Evolutionary conservation across 1,140 invertebrate genomes (phyloP).

Genomic region (Oedothorax gibbosus): DNA sequence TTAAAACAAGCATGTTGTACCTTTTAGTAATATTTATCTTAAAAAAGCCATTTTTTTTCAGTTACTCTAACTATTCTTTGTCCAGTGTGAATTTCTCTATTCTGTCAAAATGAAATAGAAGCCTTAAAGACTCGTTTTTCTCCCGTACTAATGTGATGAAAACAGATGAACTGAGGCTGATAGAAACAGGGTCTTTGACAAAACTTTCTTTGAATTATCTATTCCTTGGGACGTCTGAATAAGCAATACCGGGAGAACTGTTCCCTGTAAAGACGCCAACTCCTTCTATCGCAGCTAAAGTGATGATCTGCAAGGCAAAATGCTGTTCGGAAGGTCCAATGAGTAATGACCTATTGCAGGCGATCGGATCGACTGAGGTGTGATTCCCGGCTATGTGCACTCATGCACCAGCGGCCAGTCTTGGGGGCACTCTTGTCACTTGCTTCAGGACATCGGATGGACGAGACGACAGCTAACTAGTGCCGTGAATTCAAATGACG

Average conservation of each 20-base stretch:
- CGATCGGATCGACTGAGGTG: conserved; percentile 51
- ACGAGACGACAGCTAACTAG: conserved; percentile 28
- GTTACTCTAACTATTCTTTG: no score
- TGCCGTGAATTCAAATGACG: conserved; percentile 40
- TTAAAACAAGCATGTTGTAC: no score
- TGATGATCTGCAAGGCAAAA: not conserved
- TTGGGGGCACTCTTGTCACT: conserved; percentile 13
- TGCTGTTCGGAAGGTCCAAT: conserved; percentile 5
- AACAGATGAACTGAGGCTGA: no score
- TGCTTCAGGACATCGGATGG: not conserved
- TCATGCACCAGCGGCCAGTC: conserved; percentile 32
- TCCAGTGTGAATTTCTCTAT: no score
- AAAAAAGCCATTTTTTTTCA: no score
- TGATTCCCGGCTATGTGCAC: conserved; percentile 56
- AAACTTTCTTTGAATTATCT: no score
- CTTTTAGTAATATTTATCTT: no score
- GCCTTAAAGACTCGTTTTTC: no score
- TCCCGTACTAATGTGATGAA: no score
- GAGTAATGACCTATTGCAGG: conserved; percentile 34
- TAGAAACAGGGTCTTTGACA: no score
- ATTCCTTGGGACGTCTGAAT: not conserved
- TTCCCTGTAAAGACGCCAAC: not conserved
- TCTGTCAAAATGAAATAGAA: no score
- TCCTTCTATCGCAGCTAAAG: not conserved
- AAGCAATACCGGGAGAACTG: not conserved